These are phyloP conservation scores for Bucco capensis DNA, from an alignment of 2,113 vertebrate species.

Conservation along the genomic window DNA sequence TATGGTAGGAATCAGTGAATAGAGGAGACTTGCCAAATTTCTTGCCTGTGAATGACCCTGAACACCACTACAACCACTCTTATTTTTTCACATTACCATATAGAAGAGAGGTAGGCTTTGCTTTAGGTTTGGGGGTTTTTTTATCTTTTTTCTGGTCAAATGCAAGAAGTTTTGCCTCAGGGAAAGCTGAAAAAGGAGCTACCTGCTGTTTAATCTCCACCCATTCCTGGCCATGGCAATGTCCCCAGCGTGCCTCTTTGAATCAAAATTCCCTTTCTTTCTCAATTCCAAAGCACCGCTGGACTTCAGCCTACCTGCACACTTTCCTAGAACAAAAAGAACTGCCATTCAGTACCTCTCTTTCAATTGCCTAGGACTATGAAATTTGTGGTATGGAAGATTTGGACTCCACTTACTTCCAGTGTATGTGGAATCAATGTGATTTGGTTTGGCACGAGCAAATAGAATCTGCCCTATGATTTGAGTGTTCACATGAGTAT, in stretches of 20 bases:
- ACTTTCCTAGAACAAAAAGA: not conserved
- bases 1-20: not conserved
- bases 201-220: not conserved
- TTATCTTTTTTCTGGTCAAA: not conserved
- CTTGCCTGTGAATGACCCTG: not conserved
- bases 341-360: not conserved
- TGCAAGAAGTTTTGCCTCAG: not conserved
- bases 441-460: not conserved
- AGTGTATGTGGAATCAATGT: not conserved
- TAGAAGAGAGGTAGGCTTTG: not conserved
- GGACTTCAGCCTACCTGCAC: not conserved
- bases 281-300: not conserved
- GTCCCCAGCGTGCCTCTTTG: not conserved
- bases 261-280: not conserved
- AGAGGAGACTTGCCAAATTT: not conserved
- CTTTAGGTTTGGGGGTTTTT: too few relatives aligned
- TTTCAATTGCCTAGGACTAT: not conserved
- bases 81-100: not conserved
- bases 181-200: not conserved
- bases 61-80: not conserved
- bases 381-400: not conserved
- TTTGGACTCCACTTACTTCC: not conserved
- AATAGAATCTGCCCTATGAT: not conserved
- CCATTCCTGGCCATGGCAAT: not conserved
- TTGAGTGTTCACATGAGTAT: not conserved